Evolutionary conservation across 2,797 vertebrate species (phyloP), one percentile per base, ranked within the genome.

Genomic region (Scomberomorus guttatus): DNA sequence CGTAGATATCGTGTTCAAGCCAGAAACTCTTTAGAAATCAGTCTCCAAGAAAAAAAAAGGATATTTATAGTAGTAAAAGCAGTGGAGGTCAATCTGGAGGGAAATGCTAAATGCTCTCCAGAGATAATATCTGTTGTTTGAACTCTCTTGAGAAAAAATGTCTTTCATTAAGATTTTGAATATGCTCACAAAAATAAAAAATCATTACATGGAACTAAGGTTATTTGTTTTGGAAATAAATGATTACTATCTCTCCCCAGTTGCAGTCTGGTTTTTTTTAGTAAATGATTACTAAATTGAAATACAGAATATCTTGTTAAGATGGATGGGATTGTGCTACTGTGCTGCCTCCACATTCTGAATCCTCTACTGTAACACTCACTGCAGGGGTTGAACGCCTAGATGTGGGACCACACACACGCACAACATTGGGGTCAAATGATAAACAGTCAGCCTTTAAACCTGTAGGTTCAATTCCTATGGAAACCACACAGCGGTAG

Each of bases 391-490:
- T 15, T 27, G 2, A 29, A 48, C n/a, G 20, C 10, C 17, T 9
- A 51, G 25, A 68, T 70, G 69, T 18, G 27, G 18, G 42, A 70
- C 4, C 70, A 58, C 69, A 70, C 18, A 8, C 37, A 37, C 34
- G 2, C 18, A 27, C 1, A 0, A 68, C 46, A 60, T 37, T 17
- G 15, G 57, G 66, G 54, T 68, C n/a, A 52, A 67, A 77, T 52
- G 34, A 68, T 58, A 63, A 79, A 64, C 52, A 8, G 32, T 69
- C 3, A 17, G 39, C 56, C 59, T 68, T 68, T 29, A 50, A 70
- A 77, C 56, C 46, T 10, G 60, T 50, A 8, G 44, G 39, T 63
- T 76, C 27, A 71, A 25, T 44, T 85, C 46, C 64, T 63, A 24
- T 48, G 71, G 55, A 2, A 77, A 46, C 66, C 44, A 22, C 46